These are phyloP conservation scores for Nibea coibor DNA, from an alignment of 2,113 vertebrate species.

Conservation along the genomic window DNA sequence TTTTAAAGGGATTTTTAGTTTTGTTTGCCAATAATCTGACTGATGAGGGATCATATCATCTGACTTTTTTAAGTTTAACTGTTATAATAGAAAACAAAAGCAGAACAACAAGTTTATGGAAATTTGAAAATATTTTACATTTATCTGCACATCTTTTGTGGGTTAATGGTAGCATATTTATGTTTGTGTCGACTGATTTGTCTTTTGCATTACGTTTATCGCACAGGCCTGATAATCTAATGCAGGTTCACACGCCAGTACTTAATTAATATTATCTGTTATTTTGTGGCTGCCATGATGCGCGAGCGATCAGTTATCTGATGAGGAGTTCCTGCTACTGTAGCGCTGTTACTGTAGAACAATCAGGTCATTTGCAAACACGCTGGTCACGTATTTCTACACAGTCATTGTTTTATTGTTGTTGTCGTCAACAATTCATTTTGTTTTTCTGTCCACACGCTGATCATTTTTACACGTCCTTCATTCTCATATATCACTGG, in stretches of 20 bases:
- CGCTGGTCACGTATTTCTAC: not conserved
- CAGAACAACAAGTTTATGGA: not conserved
- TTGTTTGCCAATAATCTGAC: slow-evolving; percentile 2
- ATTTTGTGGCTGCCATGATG: not conserved
- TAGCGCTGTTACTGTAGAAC: slow-evolving; percentile 9
- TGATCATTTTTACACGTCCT: too few species aligned
- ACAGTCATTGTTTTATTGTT: not conserved
- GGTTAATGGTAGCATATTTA: not conserved
- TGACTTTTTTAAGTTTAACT: not conserved
- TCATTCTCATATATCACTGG: too few species aligned
- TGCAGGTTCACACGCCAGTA: slow-evolving; percentile 9
- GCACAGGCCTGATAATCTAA: not conserved
- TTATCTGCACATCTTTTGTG: not conserved
- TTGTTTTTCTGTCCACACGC: not conserved
- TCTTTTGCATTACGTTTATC: slow-evolving; percentile 17
- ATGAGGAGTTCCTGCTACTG: not conserved
- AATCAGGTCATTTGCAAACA: not conserved
- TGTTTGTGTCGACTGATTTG: slow-evolving; percentile 2
- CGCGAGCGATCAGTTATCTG: not conserved
- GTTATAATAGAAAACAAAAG: not conserved
- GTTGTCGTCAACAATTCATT: not conserved
- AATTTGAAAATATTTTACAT: slow-evolving; percentile 2
- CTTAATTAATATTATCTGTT: slow-evolving; percentile 17
- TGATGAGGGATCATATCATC: not conserved
- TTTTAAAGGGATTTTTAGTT: slow-evolving; percentile 36